These are phyloP conservation scores for Dromas ardeola DNA, from an alignment of 2,113 vertebrate species.

Conservation along the genomic window DNA sequence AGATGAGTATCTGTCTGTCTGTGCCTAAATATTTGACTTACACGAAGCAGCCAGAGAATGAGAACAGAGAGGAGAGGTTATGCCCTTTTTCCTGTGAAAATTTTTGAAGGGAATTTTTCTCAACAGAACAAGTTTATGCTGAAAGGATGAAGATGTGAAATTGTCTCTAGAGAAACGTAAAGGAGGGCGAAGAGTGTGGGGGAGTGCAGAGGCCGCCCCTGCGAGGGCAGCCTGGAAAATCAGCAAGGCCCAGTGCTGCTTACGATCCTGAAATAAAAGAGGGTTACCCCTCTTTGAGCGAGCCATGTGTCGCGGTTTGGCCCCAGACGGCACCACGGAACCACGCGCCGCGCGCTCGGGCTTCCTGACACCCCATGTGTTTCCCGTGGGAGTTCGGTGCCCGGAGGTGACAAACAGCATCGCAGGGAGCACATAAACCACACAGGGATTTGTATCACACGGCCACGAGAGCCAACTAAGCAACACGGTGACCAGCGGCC, in stretches of 20 bases:
- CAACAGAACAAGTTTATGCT: not conserved
- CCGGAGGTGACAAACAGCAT: no score
- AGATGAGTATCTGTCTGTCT: not conserved
- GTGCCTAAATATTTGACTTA: not conserved
- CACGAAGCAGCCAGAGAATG: not conserved
- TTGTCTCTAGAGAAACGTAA: not conserved
- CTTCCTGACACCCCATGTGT: no score
- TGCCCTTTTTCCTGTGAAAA: not conserved
- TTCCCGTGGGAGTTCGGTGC: no score
- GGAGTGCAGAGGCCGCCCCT: not conserved
- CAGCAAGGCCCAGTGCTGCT: not conserved
- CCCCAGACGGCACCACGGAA: no score
- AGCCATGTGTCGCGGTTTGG: no score
- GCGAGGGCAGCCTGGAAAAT: not conserved
- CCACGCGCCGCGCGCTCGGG: no score
- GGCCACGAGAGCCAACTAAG: no score
- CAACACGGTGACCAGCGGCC: no score
- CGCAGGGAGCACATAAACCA: no score
- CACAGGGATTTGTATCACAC: no score
- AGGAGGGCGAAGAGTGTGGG: not conserved
- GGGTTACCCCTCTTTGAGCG: not conserved
- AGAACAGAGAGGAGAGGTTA: not conserved
- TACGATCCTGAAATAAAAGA: not conserved
- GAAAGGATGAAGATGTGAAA: not conserved
- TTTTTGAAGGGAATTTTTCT: not conserved